These are phyloP conservation scores for Eudemis profundana DNA, from an alignment of 2,888 invertebrate species.

Conservation along the genomic window DNA sequence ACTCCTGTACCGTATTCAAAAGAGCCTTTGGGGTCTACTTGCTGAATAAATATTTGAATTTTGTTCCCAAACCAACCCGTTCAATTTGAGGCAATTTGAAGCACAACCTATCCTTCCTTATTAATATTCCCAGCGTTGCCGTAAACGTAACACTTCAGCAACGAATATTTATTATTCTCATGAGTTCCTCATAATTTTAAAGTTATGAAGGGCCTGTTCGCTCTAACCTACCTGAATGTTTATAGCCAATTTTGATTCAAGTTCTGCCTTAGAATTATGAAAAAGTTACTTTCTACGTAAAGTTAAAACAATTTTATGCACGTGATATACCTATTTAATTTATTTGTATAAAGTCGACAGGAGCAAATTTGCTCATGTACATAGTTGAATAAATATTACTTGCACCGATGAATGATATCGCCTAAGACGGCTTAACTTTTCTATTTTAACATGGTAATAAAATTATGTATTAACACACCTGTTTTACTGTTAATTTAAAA, in stretches of 20 bases:
- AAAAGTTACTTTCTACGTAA: slow-evolving; percentile 3
- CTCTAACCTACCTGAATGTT: slow-evolving; percentile 6
- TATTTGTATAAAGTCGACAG: no score
- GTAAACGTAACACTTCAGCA: slow-evolving; percentile 31
- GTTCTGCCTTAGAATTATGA: slow-evolving; percentile 5
- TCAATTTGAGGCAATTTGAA: not conserved
- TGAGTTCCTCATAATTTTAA: slow-evolving; percentile 37
- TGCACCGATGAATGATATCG: no score
- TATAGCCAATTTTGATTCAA: slow-evolving; percentile 14
- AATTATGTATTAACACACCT: no score
- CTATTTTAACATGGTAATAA: no score
- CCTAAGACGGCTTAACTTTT: no score
- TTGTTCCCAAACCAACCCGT: not conserved
- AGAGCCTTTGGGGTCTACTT: no score
- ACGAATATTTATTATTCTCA: slow-evolving; percentile 39
- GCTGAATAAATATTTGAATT: no score
- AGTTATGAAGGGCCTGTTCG: slow-evolving; percentile 30
- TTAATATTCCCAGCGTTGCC: slow-evolving; percentile 32
- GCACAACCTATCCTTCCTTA: slow-evolving; percentile 10
- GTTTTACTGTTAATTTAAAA: no score
- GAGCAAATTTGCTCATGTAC: no score
- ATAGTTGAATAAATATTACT: no score
- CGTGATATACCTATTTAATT: no score
- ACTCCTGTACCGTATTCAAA: no score
- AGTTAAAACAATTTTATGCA: not conserved